These are phyloP conservation scores for Struthio camelus DNA, from an alignment of 2,113 vertebrate species.

Conservation along the genomic window DNA sequence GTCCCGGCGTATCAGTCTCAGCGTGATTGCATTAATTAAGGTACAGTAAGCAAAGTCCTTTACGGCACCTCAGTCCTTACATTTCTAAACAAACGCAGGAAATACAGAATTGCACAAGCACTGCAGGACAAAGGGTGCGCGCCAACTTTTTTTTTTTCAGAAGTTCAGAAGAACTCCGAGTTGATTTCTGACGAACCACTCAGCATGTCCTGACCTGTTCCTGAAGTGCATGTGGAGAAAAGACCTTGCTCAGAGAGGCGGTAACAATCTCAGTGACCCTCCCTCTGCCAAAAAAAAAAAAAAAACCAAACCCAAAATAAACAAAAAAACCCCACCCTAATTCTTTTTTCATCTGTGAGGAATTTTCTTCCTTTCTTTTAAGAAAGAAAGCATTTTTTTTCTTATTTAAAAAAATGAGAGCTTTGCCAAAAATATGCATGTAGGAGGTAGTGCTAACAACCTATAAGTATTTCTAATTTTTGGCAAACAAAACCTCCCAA, in stretches of 20 bases:
- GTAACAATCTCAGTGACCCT: no score
- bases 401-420: neutral
- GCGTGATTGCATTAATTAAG: neutral
- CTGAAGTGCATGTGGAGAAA: neutral
- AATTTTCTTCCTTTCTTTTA: neutral
- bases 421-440: neutral
- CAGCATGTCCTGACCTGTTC: neutral
- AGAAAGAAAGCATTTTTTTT: neutral
- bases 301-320: no score
- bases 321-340: no score
- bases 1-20: no score
- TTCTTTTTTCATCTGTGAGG: neutral
- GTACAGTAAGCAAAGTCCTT: neutral
- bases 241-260: rapidly evolving
- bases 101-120: neutral
- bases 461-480: neutral
- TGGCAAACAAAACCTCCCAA: neutral
- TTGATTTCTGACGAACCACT: rapidly evolving
- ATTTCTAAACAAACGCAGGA: neutral
- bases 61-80: neutral
- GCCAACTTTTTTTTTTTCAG: neutral
- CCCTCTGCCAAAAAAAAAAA: neutral
- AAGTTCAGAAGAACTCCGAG: neutral
- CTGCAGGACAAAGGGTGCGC: no score
- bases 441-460: rapidly evolving